These are phyloP conservation scores for Synchiropus splendidus DNA, from an alignment of 2,113 vertebrate species.

Conservation along the genomic window DNA sequence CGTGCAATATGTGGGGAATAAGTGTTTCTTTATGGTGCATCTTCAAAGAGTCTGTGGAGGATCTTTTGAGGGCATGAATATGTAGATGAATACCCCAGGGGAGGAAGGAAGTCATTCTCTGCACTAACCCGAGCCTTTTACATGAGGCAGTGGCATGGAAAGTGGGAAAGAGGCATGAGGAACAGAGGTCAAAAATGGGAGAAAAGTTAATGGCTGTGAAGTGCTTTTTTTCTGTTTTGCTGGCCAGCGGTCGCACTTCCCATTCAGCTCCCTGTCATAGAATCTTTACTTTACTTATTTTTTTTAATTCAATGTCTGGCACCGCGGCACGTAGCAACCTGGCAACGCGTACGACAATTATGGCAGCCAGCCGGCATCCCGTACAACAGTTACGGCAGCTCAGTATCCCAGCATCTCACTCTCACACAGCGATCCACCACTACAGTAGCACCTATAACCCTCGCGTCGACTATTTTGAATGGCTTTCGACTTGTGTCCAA, in stretches of 20 bases:
- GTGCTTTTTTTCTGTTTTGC: slow-evolving; percentile 33
- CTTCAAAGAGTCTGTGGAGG: slow-evolving; percentile 41
- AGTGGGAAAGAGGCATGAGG: slow-evolving; percentile 15
- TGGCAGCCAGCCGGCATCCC: too few species aligned
- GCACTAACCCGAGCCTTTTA: slow-evolving; percentile 34
- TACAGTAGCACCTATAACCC: too few species aligned
- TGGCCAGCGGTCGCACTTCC: slow-evolving; percentile 4
- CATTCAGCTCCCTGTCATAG: slow-evolving; percentile 1
- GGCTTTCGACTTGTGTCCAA: too few species aligned
- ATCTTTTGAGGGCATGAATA: slow-evolving; percentile 53
- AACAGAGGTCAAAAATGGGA: slow-evolving; percentile 10
- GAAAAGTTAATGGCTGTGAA: slow-evolving; percentile 29
- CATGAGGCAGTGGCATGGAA: slow-evolving; percentile 34
- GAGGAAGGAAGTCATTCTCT: slow-evolving; percentile 41
- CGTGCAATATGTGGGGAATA: slow-evolving; percentile 37
- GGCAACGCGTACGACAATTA: too few species aligned
- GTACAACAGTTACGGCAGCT: too few species aligned
- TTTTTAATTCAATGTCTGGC: too few species aligned
- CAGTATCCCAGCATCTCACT: too few species aligned
- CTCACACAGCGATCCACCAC: too few species aligned
- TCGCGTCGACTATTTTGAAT: too few species aligned
- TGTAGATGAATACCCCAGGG: slow-evolving; percentile 46
- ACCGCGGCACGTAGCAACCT: too few species aligned
- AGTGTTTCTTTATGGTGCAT: slow-evolving; percentile 35
- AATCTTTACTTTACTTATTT: slow-evolving; percentile 16